A percentile compares a stretch with the other conserved stretches of the same genome.
phyloP scores from a whole-genome alignment of 1,140 invertebrate species.

The Microvelia longipes region DNA sequence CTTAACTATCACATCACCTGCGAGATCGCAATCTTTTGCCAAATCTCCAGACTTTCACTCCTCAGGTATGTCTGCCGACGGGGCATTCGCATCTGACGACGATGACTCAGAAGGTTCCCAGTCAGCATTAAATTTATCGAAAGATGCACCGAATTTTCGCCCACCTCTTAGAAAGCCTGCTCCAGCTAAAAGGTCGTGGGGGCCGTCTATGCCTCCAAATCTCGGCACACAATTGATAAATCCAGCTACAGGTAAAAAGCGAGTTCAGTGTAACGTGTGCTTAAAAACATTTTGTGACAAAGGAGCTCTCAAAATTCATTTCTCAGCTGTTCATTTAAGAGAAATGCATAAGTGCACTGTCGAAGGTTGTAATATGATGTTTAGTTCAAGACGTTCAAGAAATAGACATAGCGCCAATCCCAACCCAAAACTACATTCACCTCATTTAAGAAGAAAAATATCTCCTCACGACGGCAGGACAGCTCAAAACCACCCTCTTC shows the following conservation, averaged over 20 bases:
- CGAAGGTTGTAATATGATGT: constrained; percentile 98
- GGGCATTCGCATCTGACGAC: constrained; percentile 48
- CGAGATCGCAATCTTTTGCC: constrained; percentile 14
- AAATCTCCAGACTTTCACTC: constrained; percentile 28
- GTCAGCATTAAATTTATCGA: constrained; percentile 48
- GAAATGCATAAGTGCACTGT: constrained; percentile 99
- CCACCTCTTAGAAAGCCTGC: constrained; percentile 47
- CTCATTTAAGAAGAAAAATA: constrained; percentile 78
- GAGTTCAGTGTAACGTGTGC: constrained; percentile 96
- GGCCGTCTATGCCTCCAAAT: constrained; percentile 56
- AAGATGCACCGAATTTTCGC: constrained; percentile 25
- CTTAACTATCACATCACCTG: constrained; percentile 32
- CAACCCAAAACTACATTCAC: constrained; percentile 95
- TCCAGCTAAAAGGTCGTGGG: constrained; percentile 82
- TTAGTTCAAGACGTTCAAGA: constrained; percentile 84
- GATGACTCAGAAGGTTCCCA: constrained; percentile 42
- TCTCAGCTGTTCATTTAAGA: constrained; percentile 92
- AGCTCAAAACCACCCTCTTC: constrained; percentile 62
- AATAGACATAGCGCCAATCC: constrained; percentile 96
- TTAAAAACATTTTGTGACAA: constrained; percentile 99
- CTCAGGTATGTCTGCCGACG: constrained; percentile 31
- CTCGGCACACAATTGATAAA: constrained; percentile 80
- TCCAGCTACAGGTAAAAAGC: constrained; percentile 81
- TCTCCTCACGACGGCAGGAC: constrained; percentile 82
- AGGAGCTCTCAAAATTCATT: constrained; percentile 97